A percentile compares a stretch with the other conserved stretches of the same genome.
Conservation (phyloP, 2,113 vertebrate genomes). For the Strigops habroptila region DNA sequence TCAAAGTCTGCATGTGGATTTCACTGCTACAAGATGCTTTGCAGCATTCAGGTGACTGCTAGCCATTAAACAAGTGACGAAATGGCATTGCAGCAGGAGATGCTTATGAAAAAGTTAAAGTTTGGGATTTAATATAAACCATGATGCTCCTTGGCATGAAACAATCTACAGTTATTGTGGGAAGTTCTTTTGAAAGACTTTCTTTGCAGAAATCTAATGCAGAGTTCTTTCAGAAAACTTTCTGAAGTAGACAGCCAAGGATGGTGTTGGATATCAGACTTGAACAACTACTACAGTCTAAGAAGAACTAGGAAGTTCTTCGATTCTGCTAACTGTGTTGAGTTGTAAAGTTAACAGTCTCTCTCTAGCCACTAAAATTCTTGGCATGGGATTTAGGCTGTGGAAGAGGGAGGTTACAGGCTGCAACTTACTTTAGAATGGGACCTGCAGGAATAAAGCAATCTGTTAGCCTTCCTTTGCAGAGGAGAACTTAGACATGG, state of each 20-base stretch:
- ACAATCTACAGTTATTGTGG: not conserved
- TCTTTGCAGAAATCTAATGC: not conserved
- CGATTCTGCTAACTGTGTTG: not conserved
- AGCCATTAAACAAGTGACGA: not conserved
- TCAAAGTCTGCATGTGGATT: not conserved
- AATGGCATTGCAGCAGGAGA: not conserved
- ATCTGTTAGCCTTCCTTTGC: not conserved
- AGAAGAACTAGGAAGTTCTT: not conserved
- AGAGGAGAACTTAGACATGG: not conserved
- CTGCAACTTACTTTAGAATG: not conserved
- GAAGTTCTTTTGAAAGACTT: not conserved
- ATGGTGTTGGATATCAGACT: accelerated
- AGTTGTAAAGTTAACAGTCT: not conserved
- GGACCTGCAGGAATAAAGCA: not conserved
- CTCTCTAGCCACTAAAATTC: not conserved
- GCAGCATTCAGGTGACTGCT: not conserved
- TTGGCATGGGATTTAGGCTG: not conserved
- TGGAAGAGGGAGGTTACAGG: not conserved
- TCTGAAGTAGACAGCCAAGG: not conserved
- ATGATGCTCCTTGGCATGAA: not conserved
- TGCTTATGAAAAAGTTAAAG: not conserved
- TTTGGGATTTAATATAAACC: not conserved
- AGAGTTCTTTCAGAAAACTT: not conserved
- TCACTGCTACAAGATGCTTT: not conserved
- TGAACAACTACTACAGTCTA: not conserved